Evolutionary conservation across 2,888 invertebrate species (phyloP).

Genomic region (Myathropa florea): DNA sequence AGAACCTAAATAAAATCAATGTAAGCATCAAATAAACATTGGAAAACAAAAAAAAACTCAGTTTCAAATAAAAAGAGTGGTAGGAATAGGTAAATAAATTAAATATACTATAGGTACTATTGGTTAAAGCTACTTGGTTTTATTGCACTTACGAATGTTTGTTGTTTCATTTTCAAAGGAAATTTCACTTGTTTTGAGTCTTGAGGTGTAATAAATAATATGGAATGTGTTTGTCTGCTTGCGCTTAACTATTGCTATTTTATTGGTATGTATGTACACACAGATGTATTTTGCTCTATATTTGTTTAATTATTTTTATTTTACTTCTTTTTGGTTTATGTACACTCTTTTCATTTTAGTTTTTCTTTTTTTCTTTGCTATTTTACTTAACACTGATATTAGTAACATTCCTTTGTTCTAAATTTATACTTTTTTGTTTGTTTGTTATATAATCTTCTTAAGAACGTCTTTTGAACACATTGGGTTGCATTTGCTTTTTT

Average conservation of each 20-base stretch:
- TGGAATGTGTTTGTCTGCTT: constrained; percentile 59
- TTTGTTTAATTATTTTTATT: constrained; percentile 2
- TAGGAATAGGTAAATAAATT: constrained; percentile 30
- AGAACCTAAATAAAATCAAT: background rate
- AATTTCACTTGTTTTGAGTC: constrained; percentile 48
- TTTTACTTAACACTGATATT: constrained; percentile 50
- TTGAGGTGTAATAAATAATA: constrained; percentile 41
- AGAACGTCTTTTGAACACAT: constrained; percentile 63
- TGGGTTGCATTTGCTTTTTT: constrained; percentile 66
- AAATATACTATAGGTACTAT: constrained; percentile 67
- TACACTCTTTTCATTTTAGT: constrained; percentile 59
- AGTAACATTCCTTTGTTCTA: constrained; percentile 31
- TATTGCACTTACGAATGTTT: constrained; percentile 69
- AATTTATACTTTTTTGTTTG: constrained; percentile 10
- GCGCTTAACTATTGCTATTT: constrained; percentile 63
- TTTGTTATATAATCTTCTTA: background rate
- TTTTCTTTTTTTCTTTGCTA: constrained; percentile 14
- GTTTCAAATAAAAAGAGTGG: constrained; percentile 49
- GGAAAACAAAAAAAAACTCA: constrained; percentile 9
- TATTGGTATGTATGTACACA: constrained; percentile 35
- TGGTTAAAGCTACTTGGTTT: constrained; percentile 69
- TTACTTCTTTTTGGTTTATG: constrained; percentile 53
- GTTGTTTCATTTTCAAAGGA: constrained; percentile 20
- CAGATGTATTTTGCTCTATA: constrained; percentile 11
- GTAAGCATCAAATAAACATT: background rate